A percentile compares a stretch with the other conserved stretches of the same genome.
These are phyloP conservation scores for Pantherophis guttatus DNA, from an alignment of 2,113 vertebrate genomes.

Conservation along the genomic window DNA sequence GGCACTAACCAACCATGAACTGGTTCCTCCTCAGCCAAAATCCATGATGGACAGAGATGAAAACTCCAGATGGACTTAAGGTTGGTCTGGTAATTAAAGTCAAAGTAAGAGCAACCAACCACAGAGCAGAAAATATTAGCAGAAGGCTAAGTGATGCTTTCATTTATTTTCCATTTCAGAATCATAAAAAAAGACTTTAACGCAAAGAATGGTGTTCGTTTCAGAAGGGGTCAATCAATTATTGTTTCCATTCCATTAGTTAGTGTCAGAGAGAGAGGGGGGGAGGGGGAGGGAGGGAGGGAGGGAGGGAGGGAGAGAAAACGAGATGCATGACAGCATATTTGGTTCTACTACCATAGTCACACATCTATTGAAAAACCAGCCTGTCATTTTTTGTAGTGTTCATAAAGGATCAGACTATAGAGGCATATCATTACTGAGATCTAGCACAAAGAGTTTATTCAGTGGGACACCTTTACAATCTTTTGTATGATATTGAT, in stretches of 20 bases:
- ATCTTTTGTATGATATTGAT: neutral
- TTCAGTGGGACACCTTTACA: neutral
- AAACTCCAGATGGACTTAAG: neutral
- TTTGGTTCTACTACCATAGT: neutral
- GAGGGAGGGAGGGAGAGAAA: too few species aligned
- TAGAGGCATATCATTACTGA: neutral
- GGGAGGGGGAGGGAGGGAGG: too few species aligned
- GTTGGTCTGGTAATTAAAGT: neutral
- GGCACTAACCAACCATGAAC: neutral
- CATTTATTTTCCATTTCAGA: neutral
- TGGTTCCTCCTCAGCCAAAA: neutral
- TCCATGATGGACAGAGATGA: neutral
- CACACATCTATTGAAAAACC: neutral
- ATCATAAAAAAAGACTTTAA: neutral
- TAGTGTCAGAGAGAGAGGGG: too few species aligned
- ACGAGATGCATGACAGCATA: neutral
- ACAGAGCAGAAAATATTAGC: neutral
- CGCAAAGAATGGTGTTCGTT: neutral
- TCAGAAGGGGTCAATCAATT: too few species aligned
- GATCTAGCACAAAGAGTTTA: neutral
- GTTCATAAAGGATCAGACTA: neutral
- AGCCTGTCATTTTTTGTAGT: neutral
- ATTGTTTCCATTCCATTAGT: too few species aligned
- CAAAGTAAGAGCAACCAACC: neutral
- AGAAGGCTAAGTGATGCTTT: neutral